Percentiles rank a stretch among this genome's conserved stretches.
Conservation (phyloP, 2,888 invertebrate species). For the Caenorhabditis doughertyi region DNA sequence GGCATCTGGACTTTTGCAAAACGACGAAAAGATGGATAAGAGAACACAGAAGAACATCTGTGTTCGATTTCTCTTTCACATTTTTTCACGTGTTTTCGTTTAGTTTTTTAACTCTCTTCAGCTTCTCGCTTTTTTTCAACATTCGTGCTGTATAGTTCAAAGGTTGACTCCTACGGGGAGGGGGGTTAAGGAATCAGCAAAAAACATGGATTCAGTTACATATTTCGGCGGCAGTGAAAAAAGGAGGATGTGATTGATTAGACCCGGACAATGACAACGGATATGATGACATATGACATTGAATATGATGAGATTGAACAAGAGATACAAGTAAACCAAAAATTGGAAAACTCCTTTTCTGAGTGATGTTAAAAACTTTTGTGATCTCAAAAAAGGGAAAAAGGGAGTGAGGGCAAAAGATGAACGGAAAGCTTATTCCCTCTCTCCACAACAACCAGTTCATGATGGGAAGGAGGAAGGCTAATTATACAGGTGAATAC, state of each 20-base stretch:
- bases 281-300: slow-evolving; percentile 6
- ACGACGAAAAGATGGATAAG: not conserved
- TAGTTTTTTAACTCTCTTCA: not conserved
- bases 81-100: slow-evolving; percentile 44
- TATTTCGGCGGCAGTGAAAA: not conserved
- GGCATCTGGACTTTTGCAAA: slow-evolving; percentile 23
- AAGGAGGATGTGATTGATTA: slow-evolving; percentile 40
- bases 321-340: slow-evolving; percentile 14
- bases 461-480: too few relatives aligned
- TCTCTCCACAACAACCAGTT: too few relatives aligned
- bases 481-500: too few relatives aligned
- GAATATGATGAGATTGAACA: not conserved
- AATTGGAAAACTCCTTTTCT: too few relatives aligned
- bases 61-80: slow-evolving; percentile 36
- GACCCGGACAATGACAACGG: slow-evolving; percentile 31
- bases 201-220: slow-evolving; percentile 60
- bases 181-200: not conserved
- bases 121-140: not conserved
- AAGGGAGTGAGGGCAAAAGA: not conserved
- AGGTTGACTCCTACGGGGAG: not conserved
- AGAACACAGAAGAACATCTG: slow-evolving; percentile 38
- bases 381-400: not conserved
- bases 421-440: too few relatives aligned
- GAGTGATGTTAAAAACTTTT: not conserved
- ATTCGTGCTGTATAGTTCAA: not conserved